Conservation (phyloP, 2,797 vertebrate species). For the Mus caroli region DNA sequence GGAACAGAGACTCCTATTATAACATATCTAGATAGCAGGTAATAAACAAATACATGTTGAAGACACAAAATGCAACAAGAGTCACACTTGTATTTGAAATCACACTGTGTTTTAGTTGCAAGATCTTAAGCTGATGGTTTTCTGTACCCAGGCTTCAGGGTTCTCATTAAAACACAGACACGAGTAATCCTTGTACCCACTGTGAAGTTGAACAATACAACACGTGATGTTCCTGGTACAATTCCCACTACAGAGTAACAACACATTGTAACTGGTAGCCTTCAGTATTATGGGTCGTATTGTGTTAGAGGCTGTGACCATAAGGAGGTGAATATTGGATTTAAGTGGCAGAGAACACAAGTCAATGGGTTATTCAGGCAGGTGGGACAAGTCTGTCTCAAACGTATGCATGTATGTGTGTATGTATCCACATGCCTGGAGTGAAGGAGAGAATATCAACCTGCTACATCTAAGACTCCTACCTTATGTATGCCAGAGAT, state of each 20-base stretch:
- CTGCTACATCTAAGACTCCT: not conserved
- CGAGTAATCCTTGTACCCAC: not conserved
- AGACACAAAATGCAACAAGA: not conserved
- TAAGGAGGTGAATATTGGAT: not conserved
- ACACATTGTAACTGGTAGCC: not conserved
- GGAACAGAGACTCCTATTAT: not conserved
- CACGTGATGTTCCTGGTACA: not conserved
- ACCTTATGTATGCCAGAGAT: not conserved
- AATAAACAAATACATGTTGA: not conserved
- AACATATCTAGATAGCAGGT: not conserved
- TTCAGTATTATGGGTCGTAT: not conserved
- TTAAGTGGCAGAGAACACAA: not conserved
- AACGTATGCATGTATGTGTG: not conserved
- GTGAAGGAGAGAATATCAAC: not conserved
- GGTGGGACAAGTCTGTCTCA: too few species aligned
- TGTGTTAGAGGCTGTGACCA: too few species aligned
- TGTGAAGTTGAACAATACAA: not conserved
- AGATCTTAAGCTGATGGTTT: not conserved
- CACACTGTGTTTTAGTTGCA: not conserved
- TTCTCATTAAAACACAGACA: slow-evolving; percentile 32
- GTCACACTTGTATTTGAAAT: slow-evolving; percentile 9
- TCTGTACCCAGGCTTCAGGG: not conserved
- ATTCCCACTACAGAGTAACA: not conserved
- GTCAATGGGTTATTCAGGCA: not conserved
- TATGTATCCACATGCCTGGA: not conserved